Evolutionary conservation across 2,888 invertebrate genomes (phyloP).

Genomic region (Thumatha senex): DNA sequence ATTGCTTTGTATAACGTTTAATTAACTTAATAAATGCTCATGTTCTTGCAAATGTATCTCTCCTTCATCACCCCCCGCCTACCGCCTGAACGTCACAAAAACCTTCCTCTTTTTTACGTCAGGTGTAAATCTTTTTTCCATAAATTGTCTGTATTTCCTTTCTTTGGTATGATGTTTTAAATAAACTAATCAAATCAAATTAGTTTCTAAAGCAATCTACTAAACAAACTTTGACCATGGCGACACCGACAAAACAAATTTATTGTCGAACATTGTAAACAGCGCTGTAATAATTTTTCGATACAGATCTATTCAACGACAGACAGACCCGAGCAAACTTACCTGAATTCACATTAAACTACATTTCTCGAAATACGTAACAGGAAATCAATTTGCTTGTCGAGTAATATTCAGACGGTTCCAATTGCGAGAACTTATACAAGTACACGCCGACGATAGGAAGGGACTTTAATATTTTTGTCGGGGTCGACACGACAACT

Average conservation of each 20-base stretch:
- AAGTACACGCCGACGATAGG: constrained; percentile 34
- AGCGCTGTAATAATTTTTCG: neutral
- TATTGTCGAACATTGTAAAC: too few relatives aligned
- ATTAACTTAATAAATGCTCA: too few relatives aligned
- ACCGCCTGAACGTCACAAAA: too few relatives aligned
- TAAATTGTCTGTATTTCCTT: too few relatives aligned
- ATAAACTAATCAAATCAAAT: constrained; percentile 6
- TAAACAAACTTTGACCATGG: constrained; percentile 20
- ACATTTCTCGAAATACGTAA: constrained; percentile 58
- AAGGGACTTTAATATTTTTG: constrained; percentile 72
- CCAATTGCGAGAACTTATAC: constrained; percentile 44
- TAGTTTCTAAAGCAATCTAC: constrained; percentile 31
- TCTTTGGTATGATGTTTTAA: too few relatives aligned
- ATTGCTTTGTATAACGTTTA: too few relatives aligned
- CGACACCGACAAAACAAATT: constrained; percentile 14
- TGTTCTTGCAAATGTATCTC: too few relatives aligned
- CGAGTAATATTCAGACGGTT: constrained; percentile 55
- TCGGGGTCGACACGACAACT: constrained; percentile 56
- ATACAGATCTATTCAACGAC: constrained; percentile 10
- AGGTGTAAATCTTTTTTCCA: too few relatives aligned
- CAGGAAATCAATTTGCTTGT: constrained; percentile 68
- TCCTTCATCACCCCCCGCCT: too few relatives aligned
- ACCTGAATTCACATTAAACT: constrained; percentile 43
- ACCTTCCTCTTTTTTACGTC: too few relatives aligned
- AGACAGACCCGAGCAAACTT: constrained; percentile 13